Percentiles rank a stretch among this genome's conserved stretches.
Evolutionary conservation across 2,888 invertebrate species (phyloP).

Genomic region (Nymphalis polychloros): DNA sequence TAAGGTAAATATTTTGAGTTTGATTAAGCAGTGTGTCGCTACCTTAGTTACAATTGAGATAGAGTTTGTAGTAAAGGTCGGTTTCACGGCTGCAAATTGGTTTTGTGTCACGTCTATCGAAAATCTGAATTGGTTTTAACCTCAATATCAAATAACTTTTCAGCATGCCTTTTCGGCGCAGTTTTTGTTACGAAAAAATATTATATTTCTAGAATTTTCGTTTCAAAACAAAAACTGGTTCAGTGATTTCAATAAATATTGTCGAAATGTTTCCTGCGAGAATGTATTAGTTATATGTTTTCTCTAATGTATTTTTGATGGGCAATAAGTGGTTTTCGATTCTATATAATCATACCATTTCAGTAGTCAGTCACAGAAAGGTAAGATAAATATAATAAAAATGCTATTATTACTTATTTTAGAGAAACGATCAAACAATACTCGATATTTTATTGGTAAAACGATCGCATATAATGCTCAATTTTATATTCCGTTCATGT

Average conservation of each 20-base stretch:
- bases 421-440: no score
- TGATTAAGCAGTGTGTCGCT: neutral
- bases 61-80: slow-evolving; percentile 37
- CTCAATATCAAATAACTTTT: slow-evolving; percentile 54
- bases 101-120: slow-evolving; percentile 50
- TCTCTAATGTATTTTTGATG: slow-evolving; percentile 13
- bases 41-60: slow-evolving; percentile 34
- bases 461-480: no score
- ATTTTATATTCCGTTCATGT: no score
- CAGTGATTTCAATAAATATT: neutral
- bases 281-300: neutral
- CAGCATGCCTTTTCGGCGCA: slow-evolving; percentile 18
- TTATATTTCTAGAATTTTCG: neutral
- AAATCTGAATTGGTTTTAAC: slow-evolving; percentile 75
- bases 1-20: neutral
- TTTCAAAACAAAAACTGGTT: neutral
- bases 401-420: neutral
- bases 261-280: slow-evolving; percentile 1
- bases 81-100: slow-evolving; percentile 43
- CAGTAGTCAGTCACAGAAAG: neutral
- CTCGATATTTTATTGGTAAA: no score
- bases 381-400: neutral
- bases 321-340: slow-evolving; percentile 7
- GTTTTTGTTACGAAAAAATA: slow-evolving; percentile 17
- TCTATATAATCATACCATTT: neutral